These are phyloP conservation scores for Drosophila peninsularis DNA, from an alignment of 2,888 invertebrate genomes.

Conservation along the genomic window DNA sequence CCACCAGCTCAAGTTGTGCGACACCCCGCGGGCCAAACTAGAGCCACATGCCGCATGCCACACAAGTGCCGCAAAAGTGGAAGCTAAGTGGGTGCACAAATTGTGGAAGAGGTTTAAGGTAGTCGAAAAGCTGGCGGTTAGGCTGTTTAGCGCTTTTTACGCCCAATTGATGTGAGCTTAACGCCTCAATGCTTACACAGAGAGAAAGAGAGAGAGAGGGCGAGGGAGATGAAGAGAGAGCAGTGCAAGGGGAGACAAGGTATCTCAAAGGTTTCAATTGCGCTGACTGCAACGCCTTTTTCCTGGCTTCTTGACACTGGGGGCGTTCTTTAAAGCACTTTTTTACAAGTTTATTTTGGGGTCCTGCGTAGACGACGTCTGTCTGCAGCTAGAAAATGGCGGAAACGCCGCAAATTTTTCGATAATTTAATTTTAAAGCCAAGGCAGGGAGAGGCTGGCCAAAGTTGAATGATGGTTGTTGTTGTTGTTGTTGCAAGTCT, in stretches of 20 bases:
- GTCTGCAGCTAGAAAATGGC: constrained; percentile 63
- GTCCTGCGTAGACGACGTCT: constrained; percentile 51
- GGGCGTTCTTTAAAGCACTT: constrained; percentile 49
- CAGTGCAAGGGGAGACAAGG: background rate
- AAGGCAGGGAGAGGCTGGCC: background rate
- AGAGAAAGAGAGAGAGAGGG: background rate
- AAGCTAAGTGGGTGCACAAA: constrained; percentile 30
- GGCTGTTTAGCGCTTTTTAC: constrained; percentile 61
- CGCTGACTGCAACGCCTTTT: constrained; percentile 72
- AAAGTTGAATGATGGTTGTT: constrained; percentile 20
- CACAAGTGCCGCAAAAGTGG: constrained; percentile 69
- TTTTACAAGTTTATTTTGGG: constrained; percentile 9
- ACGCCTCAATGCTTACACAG: constrained; percentile 77
- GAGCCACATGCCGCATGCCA: constrained; percentile 21
- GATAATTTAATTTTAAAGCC: constrained; percentile 48
- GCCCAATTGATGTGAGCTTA: constrained; percentile 82
- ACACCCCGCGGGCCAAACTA: constrained; percentile 50
- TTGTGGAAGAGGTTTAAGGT: constrained; percentile 15
- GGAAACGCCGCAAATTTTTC: constrained; percentile 59
- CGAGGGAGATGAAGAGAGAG: too few relatives aligned
- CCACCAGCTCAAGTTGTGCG: constrained; percentile 50
- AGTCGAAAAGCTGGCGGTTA: constrained; percentile 17
- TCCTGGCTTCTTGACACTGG: constrained; percentile 71
- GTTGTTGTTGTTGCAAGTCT: constrained; percentile 43
- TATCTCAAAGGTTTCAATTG: constrained; percentile 71